These are phyloP conservation scores for Todus mexicanus DNA, from an alignment of 2,797 vertebrate genomes.

Conservation along the genomic window DNA sequence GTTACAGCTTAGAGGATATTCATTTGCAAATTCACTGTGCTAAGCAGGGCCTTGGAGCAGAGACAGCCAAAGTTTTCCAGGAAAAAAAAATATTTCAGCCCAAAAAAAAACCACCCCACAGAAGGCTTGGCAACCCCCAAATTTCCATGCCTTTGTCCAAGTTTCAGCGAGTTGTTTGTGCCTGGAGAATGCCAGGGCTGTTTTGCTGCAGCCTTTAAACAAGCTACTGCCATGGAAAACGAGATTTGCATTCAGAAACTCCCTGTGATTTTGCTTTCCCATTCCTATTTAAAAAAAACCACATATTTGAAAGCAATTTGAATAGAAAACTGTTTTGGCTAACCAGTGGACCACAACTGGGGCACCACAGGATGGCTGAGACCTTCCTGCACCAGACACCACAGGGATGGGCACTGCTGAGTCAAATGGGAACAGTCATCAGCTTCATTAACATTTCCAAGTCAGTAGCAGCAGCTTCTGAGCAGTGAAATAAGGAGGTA, in stretches of 20 bases:
- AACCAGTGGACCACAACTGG: neutral
- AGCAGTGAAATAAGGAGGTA: neutral
- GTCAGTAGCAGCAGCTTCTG: neutral
- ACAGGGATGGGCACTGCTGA: neutral
- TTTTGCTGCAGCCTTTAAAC: neutral
- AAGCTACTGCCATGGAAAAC: neutral
- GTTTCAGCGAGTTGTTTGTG: neutral
- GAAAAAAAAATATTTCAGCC: neutral
- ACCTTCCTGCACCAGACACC: neutral
- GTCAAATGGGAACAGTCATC: neutral
- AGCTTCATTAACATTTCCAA: neutral
- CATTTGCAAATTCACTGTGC: neutral
- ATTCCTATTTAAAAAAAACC: neutral
- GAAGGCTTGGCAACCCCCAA: neutral
- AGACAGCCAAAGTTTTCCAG: neutral
- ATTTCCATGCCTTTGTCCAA: slow-evolving; percentile 9
- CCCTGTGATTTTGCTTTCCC: neutral
- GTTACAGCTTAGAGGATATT: neutral
- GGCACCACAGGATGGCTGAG: neutral
- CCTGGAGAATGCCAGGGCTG: neutral
- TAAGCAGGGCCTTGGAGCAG: neutral
- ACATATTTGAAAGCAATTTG: neutral
- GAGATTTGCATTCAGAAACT: neutral
- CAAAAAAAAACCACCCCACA: neutral
- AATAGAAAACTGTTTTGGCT: neutral